Evolutionary conservation across 2,797 vertebrate genomes (phyloP).

Genomic region (Meda fulgida): DNA sequence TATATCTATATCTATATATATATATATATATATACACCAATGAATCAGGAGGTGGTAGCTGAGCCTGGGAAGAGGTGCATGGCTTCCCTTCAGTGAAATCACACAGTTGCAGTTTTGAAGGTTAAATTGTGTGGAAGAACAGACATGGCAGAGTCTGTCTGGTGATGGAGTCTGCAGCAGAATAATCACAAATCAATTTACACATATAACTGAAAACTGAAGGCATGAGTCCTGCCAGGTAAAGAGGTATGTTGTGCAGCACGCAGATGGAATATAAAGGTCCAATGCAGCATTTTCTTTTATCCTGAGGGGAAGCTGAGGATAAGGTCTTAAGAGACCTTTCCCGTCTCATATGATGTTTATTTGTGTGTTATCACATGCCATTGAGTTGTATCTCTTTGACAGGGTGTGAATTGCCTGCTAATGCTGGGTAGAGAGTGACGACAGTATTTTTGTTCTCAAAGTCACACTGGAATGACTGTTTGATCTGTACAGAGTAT

Average conservation of each 20-base stretch:
- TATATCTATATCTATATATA: conserved; percentile 21
- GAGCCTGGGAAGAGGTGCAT: conserved; percentile 16
- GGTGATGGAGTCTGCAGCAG: conserved; percentile 25
- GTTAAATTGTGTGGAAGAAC: conserved; percentile 42
- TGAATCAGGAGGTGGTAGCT: conserved; percentile 52
- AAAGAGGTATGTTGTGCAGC: background rate
- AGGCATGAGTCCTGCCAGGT: background rate
- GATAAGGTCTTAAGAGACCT: conserved; percentile 21
- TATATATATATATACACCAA: conserved; percentile 33
- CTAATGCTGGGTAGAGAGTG: background rate
- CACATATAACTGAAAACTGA: conserved; percentile 9
- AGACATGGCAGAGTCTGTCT: conserved; percentile 25
- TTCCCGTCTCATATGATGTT: background rate
- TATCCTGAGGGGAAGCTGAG: background rate
- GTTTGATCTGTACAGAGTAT: background rate
- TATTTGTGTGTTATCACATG: conserved; percentile 5
- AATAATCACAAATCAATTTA: conserved; percentile 12
- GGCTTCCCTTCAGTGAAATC: conserved; percentile 35
- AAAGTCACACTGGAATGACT: background rate
- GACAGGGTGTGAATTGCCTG: conserved; percentile 25
- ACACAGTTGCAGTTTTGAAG: conserved; percentile 38
- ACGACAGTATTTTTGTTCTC: background rate
- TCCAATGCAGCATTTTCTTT: conserved; percentile 8
- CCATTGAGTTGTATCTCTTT: background rate
- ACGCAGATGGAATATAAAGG: conserved; percentile 24